Base-by-base conservation (phyloP, 2,113 vertebrate species). In the Ceyx margarethae region DNA sequence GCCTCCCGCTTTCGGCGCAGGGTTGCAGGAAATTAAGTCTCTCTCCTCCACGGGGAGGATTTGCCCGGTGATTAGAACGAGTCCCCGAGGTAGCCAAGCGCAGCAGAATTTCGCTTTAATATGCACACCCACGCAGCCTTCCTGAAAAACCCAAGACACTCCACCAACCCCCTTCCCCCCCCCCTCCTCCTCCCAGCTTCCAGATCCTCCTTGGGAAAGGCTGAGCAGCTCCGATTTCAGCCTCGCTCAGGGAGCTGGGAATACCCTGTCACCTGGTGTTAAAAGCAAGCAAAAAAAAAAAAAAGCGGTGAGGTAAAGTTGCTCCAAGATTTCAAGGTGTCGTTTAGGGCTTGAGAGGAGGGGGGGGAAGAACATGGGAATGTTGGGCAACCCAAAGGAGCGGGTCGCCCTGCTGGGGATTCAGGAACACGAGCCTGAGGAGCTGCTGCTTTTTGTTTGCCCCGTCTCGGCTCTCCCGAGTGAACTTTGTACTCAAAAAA, bases 101-200 rank as follows among this genome's bases (percentile, higher is more conserved):
- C 81, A 91, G 94, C 93, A 96, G 93, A 92, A 91, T 72, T 71
- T 57, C 74, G 42, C 90, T 81, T 94, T 85, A 93, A 94, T 93
- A 84, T 92, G 91, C 95, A 93, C 94, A 91, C 94, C 94, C 94
- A 94, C 86, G 89, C 94, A 93, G 93, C 78, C 91, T n/a, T 9
- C 13, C 89, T 86, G 50, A 31, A 92, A 75, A 74, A 81, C 87
- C 91, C 89, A 89, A 85, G 94, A 57, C 87, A 85, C 91, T 96
- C 94, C 37, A 37, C 37, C 37, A 37, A 37, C 37, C 37, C 37
- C 37, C 37, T 35, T 35, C 37, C 37, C 94, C 87, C 93, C 72
- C 21, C 6, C 94, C 20, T 9, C 46, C 46, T 8, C 10, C 46
- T 11, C 21, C 46, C 21, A 10, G 10, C 95, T 81, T 89, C 72